phyloP scores from a whole-genome alignment of 2,888 invertebrate species.

The Parnassius mnemosyne region DNA sequence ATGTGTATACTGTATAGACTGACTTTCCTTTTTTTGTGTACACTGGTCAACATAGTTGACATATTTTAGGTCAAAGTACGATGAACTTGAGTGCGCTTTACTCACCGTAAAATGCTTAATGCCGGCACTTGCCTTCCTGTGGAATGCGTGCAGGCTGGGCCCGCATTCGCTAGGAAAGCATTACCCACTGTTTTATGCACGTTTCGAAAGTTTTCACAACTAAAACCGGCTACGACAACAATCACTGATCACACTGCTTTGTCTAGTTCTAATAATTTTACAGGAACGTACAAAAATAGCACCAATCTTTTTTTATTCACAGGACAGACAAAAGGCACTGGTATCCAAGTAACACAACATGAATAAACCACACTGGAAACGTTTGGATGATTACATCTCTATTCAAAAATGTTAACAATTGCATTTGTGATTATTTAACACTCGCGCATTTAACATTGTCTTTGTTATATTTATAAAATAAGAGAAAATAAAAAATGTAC shows the following conservation, averaged over 20 bases:
- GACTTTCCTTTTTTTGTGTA: constrained; percentile 3
- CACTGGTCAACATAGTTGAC: constrained; percentile 31
- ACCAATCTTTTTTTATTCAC: constrained; percentile 70
- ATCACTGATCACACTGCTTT: constrained; percentile 75
- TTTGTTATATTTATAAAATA: constrained; percentile 49
- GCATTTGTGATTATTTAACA: constrained; percentile 46
- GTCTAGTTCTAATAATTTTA: constrained; percentile 58
- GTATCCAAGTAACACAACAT: constrained; percentile 64
- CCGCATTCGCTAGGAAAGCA: constrained; percentile 77
- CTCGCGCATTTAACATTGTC: constrained; percentile 58
- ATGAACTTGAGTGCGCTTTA: constrained; percentile 75
- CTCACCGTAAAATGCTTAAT: constrained; percentile 79
- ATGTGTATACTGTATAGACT: no score
- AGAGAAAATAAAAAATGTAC: constrained; percentile 63
- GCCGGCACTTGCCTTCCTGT: constrained; percentile 76
- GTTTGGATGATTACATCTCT: constrained; percentile 41
- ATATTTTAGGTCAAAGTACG: constrained; percentile 76
- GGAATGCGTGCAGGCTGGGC: constrained; percentile 77
- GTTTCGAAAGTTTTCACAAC: constrained; percentile 77
- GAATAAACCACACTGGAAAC: constrained; percentile 50
- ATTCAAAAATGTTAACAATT: constrained; percentile 43
- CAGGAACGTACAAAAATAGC: constrained; percentile 65
- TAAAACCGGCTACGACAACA: constrained; percentile 79
- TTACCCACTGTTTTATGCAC: constrained; percentile 77
- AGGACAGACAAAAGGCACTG: constrained; percentile 74